Evolutionary conservation across 2,797 vertebrate species (phyloP), one percentile per base, ranked within the genome.

Genomic region (Nannoperca obscura): DNA sequence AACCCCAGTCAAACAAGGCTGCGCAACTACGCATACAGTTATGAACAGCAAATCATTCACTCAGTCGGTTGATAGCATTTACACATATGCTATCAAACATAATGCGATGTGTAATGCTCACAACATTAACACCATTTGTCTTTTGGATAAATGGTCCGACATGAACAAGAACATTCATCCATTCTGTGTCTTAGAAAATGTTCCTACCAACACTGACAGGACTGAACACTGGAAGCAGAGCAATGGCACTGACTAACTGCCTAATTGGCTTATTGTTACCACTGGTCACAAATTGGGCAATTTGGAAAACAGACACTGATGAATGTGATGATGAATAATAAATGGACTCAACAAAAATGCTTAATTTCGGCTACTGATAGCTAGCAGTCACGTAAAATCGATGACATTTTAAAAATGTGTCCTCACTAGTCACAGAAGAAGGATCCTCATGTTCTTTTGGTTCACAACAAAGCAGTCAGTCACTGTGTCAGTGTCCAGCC

Each of bases 401-500:
- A 61, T 82, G 30, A 32, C 4, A 32, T 50, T 42, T 24, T 3
- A 7, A 46, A 50, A 80, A 70, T 49, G 27, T 62, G 15, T 44
- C 55, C 20, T 46, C 34, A 15, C n/a, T 1, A 17, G 46, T 72
- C 44, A 3, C 6, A 20, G 44, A 53, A 38, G 53, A 77, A 32
- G 12, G 46, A 60, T 52, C 47, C 11, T 14, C 58, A n/a, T 58
- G 36, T 50, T 70, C 58, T n/a, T 50, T 19, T 44, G 32, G 44
- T 36, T 77, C 44, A 68, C 52, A 80, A 65, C 71, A 75, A 40
- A 66, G 67, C 71, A 79, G 60, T 83, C 59, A 53, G 53, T 85
- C 72, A 78, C 34, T 2, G 17, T 67, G 63, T 74, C 74, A 47
- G 32, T 9, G 60, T 73, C 60, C 54, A 7, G 60, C 69, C 53